Percentiles rank a stretch among this genome's conserved stretches.
Conservation (phyloP, 2,797 vertebrate species). For the Pangasius krempfi region DNA sequence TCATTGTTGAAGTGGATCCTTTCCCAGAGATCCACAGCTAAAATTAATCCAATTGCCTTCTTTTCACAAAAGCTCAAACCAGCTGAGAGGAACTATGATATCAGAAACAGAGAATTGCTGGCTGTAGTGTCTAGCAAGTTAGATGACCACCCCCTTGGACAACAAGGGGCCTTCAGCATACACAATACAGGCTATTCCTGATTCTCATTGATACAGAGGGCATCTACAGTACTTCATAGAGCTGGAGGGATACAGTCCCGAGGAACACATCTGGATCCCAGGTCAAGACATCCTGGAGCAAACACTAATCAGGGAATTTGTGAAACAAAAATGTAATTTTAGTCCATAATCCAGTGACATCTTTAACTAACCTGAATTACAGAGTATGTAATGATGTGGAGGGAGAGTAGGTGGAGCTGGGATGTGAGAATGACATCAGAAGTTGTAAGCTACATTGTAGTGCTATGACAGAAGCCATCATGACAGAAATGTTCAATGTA, state of each 20-base stretch:
- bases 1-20: background rate
- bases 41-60: background rate
- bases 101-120: background rate
- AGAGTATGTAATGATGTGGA: constrained; percentile 58
- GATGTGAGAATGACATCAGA: constrained; percentile 35
- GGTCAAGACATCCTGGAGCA: background rate
- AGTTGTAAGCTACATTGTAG: background rate
- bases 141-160: background rate
- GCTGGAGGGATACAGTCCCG: background rate
- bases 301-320: background rate
- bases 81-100: background rate
- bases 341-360: background rate
- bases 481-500: background rate
- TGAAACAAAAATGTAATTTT: background rate
- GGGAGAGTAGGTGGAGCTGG: constrained; percentile 62
- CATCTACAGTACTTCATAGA: no score
- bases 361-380: constrained; percentile 52
- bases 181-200: background rate
- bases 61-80: background rate
- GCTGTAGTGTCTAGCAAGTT: background rate
- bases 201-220: background rate
- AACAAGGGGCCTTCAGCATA: background rate
- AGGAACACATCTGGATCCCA: background rate
- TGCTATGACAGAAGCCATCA: background rate
- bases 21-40: background rate